A percentile compares a stretch with the other conserved stretches of the same genome.
These are phyloP conservation scores for Acridotheres tristis DNA, from an alignment of 2,797 vertebrate genomes.

Conservation along the genomic window DNA sequence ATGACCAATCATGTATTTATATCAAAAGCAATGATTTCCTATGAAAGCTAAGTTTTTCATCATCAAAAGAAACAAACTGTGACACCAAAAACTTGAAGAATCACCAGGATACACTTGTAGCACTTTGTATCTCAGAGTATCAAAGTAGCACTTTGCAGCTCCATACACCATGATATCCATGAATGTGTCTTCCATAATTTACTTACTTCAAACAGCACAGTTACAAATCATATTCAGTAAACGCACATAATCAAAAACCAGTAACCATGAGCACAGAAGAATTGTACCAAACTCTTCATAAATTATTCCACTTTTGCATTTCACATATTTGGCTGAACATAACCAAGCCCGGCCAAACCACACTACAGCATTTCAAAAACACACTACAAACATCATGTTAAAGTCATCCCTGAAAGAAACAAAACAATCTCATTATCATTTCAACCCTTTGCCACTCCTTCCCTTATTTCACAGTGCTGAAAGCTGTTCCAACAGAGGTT, in stretches of 20 bases:
- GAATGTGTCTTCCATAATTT: neutral
- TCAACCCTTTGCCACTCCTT: neutral
- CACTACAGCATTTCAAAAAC: conserved; percentile 11
- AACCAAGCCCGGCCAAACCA: neutral
- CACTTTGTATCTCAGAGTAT: neutral
- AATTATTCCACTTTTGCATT: neutral
- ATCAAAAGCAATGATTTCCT: neutral
- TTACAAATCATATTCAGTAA: neutral
- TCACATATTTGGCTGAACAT: neutral
- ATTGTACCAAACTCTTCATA: neutral
- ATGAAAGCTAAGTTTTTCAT: neutral
- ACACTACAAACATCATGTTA: neutral
- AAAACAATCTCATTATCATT: neutral
- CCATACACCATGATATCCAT: rapidly evolving
- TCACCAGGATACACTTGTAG: neutral
- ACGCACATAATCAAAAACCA: neutral
- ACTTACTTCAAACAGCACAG: neutral
- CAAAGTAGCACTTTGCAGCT: neutral
- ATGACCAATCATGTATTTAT: neutral
- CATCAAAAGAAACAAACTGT: neutral
- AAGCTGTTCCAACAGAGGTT: neutral
- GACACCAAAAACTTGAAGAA: neutral
- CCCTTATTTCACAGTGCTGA: neutral
- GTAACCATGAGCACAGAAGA: neutral
- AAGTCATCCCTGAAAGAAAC: conserved; percentile 29